Evolutionary conservation across 2,797 vertebrate species (phyloP).

Genomic region (Sebastes taczanowskii): DNA sequence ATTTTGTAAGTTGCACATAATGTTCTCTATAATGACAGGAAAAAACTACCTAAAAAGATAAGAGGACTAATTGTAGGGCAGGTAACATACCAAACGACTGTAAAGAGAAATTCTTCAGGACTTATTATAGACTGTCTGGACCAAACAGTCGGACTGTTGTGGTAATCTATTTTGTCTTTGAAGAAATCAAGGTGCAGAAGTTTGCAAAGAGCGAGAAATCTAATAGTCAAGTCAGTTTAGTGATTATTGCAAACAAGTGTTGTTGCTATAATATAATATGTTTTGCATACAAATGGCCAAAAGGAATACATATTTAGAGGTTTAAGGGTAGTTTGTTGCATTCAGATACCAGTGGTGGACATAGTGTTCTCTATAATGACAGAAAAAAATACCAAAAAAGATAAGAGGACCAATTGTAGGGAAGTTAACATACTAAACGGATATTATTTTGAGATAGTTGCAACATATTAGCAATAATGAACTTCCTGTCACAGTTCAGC

Average conservation of each 20-base stretch:
- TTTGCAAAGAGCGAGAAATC: slow-evolving; percentile 26
- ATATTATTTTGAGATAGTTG: not conserved
- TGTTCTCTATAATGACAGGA: not conserved
- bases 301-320: not conserved
- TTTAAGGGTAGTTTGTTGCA: not conserved
- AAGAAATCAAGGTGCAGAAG: slow-evolving; percentile 36
- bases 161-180: slow-evolving; percentile 32
- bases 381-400: not conserved
- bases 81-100: not conserved
- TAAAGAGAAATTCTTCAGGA: slow-evolving; percentile 33
- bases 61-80: not conserved
- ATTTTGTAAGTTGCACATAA: not conserved
- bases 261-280: not conserved
- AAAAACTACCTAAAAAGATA: not conserved
- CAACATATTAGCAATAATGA: not conserved
- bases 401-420: not conserved
- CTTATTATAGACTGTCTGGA: slow-evolving; percentile 29
- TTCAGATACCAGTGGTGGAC: not conserved
- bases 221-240: slow-evolving; percentile 24
- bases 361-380: not conserved
- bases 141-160: slow-evolving; percentile 22
- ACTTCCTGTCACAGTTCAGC: slow-evolving; percentile 6
- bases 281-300: not conserved
- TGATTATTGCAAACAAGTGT: not conserved
- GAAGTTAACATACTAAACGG: not conserved